A percentile compares a stretch with the other conserved stretches of the same genome.
Conservation (phyloP, 37 sponge, comb jelly and placozoan genomes). For the Spongilla lacustris region DNA sequence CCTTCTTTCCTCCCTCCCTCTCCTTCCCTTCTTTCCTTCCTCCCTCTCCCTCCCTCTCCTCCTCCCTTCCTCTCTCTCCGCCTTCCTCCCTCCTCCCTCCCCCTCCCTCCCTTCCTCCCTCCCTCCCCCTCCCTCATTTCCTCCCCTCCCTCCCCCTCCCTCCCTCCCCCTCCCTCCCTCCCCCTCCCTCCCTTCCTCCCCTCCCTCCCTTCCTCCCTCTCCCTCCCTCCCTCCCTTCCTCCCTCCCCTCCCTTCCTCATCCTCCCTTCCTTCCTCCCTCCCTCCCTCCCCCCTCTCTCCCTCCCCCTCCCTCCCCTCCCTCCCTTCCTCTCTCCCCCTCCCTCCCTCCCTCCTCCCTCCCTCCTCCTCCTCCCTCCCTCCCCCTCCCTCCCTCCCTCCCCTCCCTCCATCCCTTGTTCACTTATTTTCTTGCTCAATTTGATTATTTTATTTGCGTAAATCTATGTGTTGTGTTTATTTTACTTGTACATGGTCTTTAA, state of each 20-base stretch:
- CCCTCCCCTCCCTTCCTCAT: constrained; percentile 2
- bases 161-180: not conserved
- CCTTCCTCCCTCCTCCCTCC: not conserved
- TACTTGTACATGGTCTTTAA: too few relatives aligned
- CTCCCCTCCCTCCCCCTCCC: not conserved
- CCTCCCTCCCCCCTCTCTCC: not conserved
- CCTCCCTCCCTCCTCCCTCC: not conserved
- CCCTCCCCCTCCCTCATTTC: not conserved
- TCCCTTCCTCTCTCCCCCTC: not conserved
- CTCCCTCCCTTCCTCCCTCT: not conserved
- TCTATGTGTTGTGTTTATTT: too few relatives aligned
- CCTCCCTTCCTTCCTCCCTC: not conserved
- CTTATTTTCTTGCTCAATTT: too few relatives aligned
- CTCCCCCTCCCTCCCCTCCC: not conserved
- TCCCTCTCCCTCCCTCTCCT: not conserved
- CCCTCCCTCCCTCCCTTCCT: not conserved
- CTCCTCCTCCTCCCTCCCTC: too few relatives aligned
- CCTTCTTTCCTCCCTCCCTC: not conserved
- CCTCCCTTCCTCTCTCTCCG: not conserved
- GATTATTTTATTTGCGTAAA: too few relatives aligned
- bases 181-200: not conserved
- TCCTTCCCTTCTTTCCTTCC: constrained; percentile 5
- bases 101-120: not conserved
- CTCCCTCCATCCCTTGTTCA: too few relatives aligned
- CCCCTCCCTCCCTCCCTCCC: too few relatives aligned